Evolutionary conservation across 2,888 invertebrate genomes (phyloP), one percentile per base, ranked within the genome.

Genomic region (Cremastinae sp.): DNA sequence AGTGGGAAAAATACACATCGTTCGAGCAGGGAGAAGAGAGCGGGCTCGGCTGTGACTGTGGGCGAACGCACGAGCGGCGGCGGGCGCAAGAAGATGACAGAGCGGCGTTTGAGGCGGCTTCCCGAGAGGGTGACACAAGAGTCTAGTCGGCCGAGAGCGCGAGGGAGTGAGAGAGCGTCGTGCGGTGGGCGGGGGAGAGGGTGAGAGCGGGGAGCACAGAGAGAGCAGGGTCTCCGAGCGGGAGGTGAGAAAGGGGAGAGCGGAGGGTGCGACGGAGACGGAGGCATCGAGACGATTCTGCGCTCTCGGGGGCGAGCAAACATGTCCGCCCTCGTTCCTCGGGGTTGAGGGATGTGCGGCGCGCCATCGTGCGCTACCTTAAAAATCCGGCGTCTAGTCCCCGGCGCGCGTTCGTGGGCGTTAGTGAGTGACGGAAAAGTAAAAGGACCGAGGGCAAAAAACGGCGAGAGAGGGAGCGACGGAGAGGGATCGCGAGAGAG

Each of bases 241-340:
- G 53, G 61, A 43, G n/a, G n/a, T 64, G 34, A 47, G 14, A 38
- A 54, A 47, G n/a, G 45, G 36, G 38, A 62, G 65, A 61, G 36
- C 58, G 22, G 58, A 12, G 34, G 9, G 49, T 22, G 53, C 36
- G 41, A n/a, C 14, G 38, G 14, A 45, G 43, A 49, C 47, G 43
- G 58, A 56, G 34, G 16, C 38, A 41, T 58, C 45, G 53, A 34
- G 68, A 69, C 65, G 81, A 75, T 75, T 65, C 73, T 85, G 86
- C 86, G 86, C 85, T 77, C 70, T 83, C 47, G 54, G 38, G 66
- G 54, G 58, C 79, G 77, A 79, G 3, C 81, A 84, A 86, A 86
- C 81, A 86, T 86, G 86, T 86, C 86, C 84, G 86, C 82, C 84
- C 83, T 80, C 78, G 79, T 68, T 76, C 78, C 71, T 78, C 72